phyloP scores from a whole-genome alignment of 2,888 invertebrate species.

The Pandemis heparana region DNA sequence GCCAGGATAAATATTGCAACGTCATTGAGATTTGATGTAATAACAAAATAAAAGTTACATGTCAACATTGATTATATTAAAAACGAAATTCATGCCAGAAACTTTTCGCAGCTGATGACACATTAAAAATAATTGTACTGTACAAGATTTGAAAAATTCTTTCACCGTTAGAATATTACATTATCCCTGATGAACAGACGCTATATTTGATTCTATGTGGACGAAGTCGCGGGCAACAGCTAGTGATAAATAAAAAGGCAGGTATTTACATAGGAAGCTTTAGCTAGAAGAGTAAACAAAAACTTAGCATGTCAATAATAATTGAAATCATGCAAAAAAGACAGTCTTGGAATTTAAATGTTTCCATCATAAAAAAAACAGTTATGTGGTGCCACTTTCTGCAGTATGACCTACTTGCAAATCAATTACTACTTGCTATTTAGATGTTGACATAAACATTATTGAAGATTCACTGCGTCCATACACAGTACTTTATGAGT shows the following conservation, averaged over 20 bases:
- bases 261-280: not conserved
- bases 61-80: too few species aligned
- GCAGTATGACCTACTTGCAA: conserved; percentile 40
- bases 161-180: too few species aligned
- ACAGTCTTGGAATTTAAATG: conserved; percentile 5
- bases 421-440: conserved; percentile 31
- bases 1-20: too few species aligned
- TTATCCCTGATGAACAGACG: too few species aligned
- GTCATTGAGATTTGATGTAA: too few species aligned
- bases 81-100: too few species aligned
- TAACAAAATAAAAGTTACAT: too few species aligned
- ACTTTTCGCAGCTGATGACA: too few species aligned
- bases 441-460: conserved; percentile 27
- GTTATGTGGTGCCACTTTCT: conserved; percentile 41
- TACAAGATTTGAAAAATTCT: too few species aligned
- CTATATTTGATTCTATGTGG: too few species aligned
- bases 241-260: not conserved
- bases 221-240: too few species aligned
- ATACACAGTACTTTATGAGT: conserved; percentile 4
- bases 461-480: not conserved
- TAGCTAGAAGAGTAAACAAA: not conserved
- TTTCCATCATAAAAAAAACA: conserved; percentile 24
- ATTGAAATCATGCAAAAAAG: not conserved
- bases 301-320: not conserved
- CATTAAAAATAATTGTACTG: too few species aligned